Conservation (phyloP, 2,797 vertebrate species). For the Sebastes matsubarae region DNA sequence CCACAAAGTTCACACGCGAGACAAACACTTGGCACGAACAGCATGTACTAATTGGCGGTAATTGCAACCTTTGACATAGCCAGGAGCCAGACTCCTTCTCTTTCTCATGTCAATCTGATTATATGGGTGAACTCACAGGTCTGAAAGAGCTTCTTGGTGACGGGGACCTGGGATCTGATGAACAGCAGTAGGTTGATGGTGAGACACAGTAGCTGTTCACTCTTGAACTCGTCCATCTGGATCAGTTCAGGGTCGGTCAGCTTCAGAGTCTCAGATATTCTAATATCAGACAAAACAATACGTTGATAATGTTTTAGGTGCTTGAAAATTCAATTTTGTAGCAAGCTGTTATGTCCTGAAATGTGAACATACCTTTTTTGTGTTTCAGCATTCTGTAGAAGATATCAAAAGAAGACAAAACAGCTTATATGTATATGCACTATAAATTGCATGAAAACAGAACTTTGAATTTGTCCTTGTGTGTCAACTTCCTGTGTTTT, state of each 20-base stretch:
- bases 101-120: background rate
- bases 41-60: background rate
- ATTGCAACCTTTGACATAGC: background rate
- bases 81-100: background rate
- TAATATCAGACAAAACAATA: constrained; percentile 18
- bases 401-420: background rate
- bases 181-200: constrained; percentile 76
- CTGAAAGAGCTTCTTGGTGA: constrained; percentile 75
- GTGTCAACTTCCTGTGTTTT: constrained; percentile 1
- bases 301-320: background rate
- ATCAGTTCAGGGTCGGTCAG: constrained; percentile 68
- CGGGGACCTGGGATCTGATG: constrained; percentile 77
- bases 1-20: background rate
- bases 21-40: background rate
- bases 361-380: constrained; percentile 60
- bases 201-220: constrained; percentile 70
- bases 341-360: background rate
- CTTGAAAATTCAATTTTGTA: background rate
- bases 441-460: background rate
- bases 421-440: background rate
- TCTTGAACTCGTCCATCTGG: constrained; percentile 74
- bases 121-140: constrained; percentile 69
- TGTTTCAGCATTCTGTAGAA: constrained; percentile 59
- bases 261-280: constrained; percentile 64
- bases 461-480: background rate